Evolutionary conservation across 2,797 vertebrate genomes (phyloP), one percentile per base, ranked within the genome.

Genomic region (Morelia viridis): DNA sequence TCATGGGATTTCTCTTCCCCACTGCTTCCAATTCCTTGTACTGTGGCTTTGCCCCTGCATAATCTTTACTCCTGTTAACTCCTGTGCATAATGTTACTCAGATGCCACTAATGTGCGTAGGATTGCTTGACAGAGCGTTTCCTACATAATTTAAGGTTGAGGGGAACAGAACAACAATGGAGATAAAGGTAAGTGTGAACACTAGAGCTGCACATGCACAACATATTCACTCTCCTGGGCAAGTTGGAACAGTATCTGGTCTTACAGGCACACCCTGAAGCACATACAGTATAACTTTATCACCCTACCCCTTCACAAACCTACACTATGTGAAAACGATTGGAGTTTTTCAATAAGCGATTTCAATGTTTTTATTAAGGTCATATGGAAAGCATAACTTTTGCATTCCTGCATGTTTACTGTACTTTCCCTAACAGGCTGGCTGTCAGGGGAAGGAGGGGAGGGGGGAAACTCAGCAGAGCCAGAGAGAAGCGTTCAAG

Each of bases 321-420:
- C 68, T 58, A 12, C 3, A 92, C 4, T 88, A 71, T 93, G 94
- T 89, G 94, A 91, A 94, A 60, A 58, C 91, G 95, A 95, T 93
- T 90, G 91, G 24, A 88, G 94, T 90, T 95, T 94, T 95, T 94
- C 60, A 91, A 83, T 57, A 90, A 92, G 88, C 95, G 94, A 94
- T 91, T 80, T 94, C 64, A 90, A n/a, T 93, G 92, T 50, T 97
- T 96, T 96, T 96, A 93, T 95, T 96, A 65, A 86, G 92, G 87
- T 95, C 92, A 92, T 94, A 95, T 95, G 94, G 95, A 93, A 94
- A 95, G 85, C 86, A 94, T 95, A 96, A 94, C 95, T 95, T 80
- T 94, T 0, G 0, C 94, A 96, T 97, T 96, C 95, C 95, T 95
- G 71, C 80, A 90, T 96, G 90, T 96, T 97, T 96, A 95, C 92